These are phyloP conservation scores for Aviceda subcristata DNA, from an alignment of 2,113 vertebrate species.

Conservation along the genomic window DNA sequence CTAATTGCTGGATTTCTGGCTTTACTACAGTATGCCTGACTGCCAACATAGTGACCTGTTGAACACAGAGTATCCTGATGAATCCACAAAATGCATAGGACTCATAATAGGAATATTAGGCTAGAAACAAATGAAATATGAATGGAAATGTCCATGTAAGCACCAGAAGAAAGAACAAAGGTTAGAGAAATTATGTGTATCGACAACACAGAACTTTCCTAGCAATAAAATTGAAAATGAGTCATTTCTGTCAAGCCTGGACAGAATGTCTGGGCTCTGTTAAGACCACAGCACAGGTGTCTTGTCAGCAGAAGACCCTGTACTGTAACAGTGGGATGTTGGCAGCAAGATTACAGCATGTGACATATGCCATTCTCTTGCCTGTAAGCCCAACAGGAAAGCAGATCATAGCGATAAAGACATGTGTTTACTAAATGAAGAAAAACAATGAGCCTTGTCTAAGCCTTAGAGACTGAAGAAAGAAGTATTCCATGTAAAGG, in stretches of 20 bases:
- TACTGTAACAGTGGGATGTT: rapidly evolving
- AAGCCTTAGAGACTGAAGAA: neutral
- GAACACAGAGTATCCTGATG: neutral
- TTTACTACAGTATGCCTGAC: neutral
- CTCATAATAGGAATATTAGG: neutral
- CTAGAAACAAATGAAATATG: neutral
- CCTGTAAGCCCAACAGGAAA: neutral
- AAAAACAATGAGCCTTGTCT: neutral
- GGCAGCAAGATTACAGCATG: neutral
- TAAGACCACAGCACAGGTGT: neutral
- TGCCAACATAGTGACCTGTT: neutral
- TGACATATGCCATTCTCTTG: neutral
- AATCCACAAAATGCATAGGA: neutral
- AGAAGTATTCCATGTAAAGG: neutral
- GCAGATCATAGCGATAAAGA: neutral
- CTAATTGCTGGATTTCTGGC: neutral
- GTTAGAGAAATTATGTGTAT: neutral
- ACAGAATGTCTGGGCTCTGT: neutral
- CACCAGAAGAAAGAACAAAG: neutral
- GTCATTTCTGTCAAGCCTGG: neutral
- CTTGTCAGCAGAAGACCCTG: neutral
- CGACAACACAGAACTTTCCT: neutral
- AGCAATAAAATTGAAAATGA: neutral
- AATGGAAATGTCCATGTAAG: neutral
- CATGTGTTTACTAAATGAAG: neutral